Evolutionary conservation across 2,113 vertebrate species (phyloP), one percentile per base, ranked within the genome.

Genomic region (Podarcis muralis): DNA sequence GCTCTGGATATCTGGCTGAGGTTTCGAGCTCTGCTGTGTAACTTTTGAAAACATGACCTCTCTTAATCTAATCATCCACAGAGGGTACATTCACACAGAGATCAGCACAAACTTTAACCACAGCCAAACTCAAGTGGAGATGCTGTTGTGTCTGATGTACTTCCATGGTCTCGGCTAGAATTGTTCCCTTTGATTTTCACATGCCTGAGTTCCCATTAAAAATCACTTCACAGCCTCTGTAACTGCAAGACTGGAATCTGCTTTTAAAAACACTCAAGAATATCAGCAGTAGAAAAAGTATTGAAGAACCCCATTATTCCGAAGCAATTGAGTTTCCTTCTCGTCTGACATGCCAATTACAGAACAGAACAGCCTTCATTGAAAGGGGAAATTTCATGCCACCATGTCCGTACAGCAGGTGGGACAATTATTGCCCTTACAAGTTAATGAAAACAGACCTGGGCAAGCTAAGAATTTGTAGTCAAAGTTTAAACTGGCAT

Each of bases 1-100:
- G 88, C 59, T 94, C 65, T 59, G 48, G 16, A n/a, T 72, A 37
- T 83, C 77, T 92, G 86, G 90, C 90, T 83, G 48, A 48, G 62
- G 59, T 83, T 95, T 96, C n/a, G 8, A 69, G 79, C 72, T 84
- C 81, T 7, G 9, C 25, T 86, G 27, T 84, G 62, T 81, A 94
- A 85, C 90, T 94, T 94, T 94, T 92, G 86, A 94, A 95, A 96
- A 93, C 89, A 91, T 1, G 79, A 85, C 0, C 74, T 84, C 86
- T 23, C 92, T 96, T 94, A 93, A 94, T 89, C 85, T 93, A 91
- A 92, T 92, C 90, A 76, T 91, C 91, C 18, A 57, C 12, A 53
- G 87, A 53, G 18, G 74, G 71, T 76, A 83, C 5, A 69, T 6
- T 74, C 84, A 65, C 81, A 87, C 20, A 78, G 65, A 88, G 81